A percentile compares a stretch with the other conserved stretches of the same genome.
Conservation (phyloP, 2,888 invertebrate species). For the Metallyticus violacea region DNA sequence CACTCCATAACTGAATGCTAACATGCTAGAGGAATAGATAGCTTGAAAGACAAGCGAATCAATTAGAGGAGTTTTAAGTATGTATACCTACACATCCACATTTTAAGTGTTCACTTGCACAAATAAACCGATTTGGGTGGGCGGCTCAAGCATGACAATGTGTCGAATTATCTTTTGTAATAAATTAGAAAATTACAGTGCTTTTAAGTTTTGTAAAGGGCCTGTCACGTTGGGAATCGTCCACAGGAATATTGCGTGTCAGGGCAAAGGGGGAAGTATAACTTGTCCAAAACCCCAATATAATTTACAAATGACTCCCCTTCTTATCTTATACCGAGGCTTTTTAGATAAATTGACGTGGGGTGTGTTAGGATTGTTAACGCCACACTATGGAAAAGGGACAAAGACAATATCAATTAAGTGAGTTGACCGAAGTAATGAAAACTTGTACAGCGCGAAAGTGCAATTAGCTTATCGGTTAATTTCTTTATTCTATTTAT, state of each 20-base stretch:
- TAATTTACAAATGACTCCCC: neutral
- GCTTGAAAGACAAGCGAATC: too few relatives aligned
- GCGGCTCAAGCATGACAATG: too few relatives aligned
- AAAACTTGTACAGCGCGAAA: neutral
- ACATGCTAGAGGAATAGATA: too few relatives aligned
- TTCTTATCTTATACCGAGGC: neutral
- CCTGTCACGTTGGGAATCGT: too few relatives aligned
- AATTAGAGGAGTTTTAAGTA: too few relatives aligned
- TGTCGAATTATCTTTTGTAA: neutral
- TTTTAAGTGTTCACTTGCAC: too few relatives aligned
- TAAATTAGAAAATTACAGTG: neutral
- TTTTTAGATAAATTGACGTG: neutral
- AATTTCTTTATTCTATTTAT: neutral
- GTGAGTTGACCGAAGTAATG: neutral
- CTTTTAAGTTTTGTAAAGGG: neutral
- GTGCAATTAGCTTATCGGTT: neutral
- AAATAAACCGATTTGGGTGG: too few relatives aligned
- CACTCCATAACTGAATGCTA: too few relatives aligned
- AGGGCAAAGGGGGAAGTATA: neutral
- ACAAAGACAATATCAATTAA: neutral
- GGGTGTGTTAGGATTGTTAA: neutral
- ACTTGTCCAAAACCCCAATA: neutral
- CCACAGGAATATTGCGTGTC: neutral
- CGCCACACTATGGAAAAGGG: neutral
- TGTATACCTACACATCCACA: too few relatives aligned